phyloP scores from a whole-genome alignment of 2,888 invertebrate species.

The Acleris holmiana region DNA sequence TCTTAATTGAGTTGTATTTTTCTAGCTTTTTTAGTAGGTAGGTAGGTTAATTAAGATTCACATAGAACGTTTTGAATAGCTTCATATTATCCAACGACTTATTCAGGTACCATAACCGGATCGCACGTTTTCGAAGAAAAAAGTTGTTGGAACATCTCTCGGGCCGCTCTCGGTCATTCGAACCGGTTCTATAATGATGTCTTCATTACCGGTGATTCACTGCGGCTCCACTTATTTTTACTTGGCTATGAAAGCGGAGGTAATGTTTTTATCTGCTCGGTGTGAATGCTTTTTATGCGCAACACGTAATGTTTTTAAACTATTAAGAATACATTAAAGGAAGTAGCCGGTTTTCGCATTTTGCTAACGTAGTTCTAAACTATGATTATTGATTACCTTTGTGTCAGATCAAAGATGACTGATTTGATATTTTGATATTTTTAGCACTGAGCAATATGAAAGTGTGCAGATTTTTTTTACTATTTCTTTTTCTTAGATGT shows the following conservation, averaged over 20 bases:
- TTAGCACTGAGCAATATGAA: too few species aligned
- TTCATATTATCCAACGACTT: constrained; percentile 24
- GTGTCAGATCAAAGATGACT: too few species aligned
- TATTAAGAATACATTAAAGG: neutral
- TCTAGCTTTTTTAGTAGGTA: neutral
- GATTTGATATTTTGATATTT: too few species aligned
- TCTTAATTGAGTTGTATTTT: constrained; percentile 13
- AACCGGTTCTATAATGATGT: constrained; percentile 79
- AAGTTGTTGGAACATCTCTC: constrained; percentile 49
- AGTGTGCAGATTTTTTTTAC: too few species aligned
- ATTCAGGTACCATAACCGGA: constrained; percentile 35
- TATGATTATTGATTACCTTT: too few species aligned
- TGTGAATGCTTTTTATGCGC: constrained; percentile 27
- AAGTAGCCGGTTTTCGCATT: too few species aligned
- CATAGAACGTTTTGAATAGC: constrained; percentile 12
- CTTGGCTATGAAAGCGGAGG: constrained; percentile 24
- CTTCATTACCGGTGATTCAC: constrained; percentile 78
- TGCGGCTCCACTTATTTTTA: constrained; percentile 53
- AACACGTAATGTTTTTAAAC: constrained; percentile 9
- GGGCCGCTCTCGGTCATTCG: constrained; percentile 52
- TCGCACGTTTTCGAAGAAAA: constrained; percentile 49
- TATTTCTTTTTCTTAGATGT: too few species aligned
- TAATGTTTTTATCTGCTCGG: constrained; percentile 44
- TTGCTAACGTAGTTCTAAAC: too few species aligned
- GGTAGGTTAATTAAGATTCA: constrained; percentile 6